A percentile compares a stretch with the other conserved stretches of the same genome.
Evolutionary conservation across 2,888 invertebrate species (phyloP).

Genomic region (Nemotelus nigrinus): DNA sequence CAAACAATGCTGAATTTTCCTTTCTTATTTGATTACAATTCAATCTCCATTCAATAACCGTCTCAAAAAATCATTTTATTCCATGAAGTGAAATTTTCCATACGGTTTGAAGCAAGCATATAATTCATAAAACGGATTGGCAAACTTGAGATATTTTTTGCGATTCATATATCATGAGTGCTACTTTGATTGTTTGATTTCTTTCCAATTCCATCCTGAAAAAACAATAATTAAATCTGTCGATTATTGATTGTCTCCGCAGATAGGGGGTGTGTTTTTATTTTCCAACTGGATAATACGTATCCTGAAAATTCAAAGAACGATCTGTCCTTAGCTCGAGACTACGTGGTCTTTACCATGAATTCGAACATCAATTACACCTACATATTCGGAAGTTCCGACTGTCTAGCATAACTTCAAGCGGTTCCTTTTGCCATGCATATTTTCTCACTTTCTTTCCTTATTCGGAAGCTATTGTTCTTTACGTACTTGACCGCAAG

Average conservation of each 20-base stretch:
- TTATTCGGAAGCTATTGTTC: background rate
- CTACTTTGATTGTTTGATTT: background rate
- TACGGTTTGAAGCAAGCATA: background rate
- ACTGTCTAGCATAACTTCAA: background rate
- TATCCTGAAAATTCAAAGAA: too few species aligned
- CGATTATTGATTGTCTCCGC: background rate
- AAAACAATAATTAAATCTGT: background rate
- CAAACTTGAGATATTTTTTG: background rate
- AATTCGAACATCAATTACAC: background rate
- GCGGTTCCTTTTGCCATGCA: background rate
- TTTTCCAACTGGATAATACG: background rate
- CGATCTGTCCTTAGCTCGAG: background rate
- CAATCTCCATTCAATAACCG: too few species aligned
- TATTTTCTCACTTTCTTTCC: too few species aligned
- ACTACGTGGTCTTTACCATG: slow-evolving; percentile 6
- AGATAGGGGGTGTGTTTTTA: background rate
- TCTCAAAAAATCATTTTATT: too few species aligned
- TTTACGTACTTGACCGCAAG: background rate
- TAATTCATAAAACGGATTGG: background rate
- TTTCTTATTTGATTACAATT: too few species aligned
- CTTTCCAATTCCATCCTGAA: too few species aligned
- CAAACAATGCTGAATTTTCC: too few species aligned
- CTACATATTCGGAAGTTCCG: background rate
- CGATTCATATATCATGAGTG: background rate
- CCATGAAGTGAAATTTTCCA: background rate